Evolutionary conservation across 2,888 invertebrate genomes (phyloP).

Genomic region (Cantharis lateralis): DNA sequence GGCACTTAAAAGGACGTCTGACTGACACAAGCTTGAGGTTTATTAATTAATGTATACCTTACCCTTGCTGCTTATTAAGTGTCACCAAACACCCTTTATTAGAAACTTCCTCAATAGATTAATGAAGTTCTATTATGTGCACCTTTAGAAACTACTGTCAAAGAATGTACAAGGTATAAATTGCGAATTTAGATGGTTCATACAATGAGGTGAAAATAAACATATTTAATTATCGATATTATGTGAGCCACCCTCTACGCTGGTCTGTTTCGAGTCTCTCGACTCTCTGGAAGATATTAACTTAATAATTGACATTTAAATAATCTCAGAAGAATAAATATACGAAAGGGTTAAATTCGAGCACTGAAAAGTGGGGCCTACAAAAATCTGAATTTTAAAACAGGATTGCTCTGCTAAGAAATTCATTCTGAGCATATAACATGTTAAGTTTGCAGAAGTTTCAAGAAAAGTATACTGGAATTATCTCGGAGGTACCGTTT

Average conservation of each 20-base stretch:
- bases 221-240: neutral
- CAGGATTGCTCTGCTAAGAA: neutral
- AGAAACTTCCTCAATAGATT: conserved; percentile 5
- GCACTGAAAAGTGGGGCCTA: neutral
- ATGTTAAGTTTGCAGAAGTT: neutral
- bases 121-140: conserved; percentile 9
- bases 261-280: neutral
- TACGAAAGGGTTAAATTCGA: neutral
- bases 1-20: conserved; percentile 9
- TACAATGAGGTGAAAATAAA: neutral
- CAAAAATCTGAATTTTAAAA: neutral
- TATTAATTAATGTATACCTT: conserved; percentile 23
- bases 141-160: neutral
- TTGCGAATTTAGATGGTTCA: neutral
- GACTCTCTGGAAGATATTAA: neutral
- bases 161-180: neutral
- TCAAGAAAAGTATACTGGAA: neutral
- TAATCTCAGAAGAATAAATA: neutral
- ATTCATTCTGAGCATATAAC: neutral
- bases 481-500: neutral
- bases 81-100: conserved; percentile 15
- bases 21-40: conserved; percentile 19
- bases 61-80: conserved; percentile 18
- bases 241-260: neutral
- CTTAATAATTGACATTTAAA: neutral